Percentiles rank a stretch among this genome's conserved stretches.
Evolutionary conservation across 2,888 invertebrate genomes (phyloP).

Genomic region (Macrophya annulata): DNA sequence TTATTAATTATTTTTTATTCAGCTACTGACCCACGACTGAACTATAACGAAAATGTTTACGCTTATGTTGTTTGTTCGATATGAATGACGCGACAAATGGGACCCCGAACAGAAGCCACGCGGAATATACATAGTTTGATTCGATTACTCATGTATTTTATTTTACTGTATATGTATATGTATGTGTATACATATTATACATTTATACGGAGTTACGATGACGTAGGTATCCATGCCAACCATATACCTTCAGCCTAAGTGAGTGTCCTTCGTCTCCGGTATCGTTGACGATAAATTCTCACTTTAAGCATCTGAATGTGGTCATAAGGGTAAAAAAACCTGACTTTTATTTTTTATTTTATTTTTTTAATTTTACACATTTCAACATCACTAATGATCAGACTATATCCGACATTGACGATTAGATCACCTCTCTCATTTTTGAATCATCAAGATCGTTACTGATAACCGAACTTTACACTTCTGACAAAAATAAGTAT

Average conservation of each 20-base stretch:
- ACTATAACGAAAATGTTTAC: slow-evolving; percentile 46
- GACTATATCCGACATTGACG: not conserved
- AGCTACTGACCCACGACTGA: not conserved
- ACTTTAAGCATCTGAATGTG: not conserved
- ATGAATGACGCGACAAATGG: slow-evolving; percentile 65
- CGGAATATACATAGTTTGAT: not conserved
- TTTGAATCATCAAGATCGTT: not conserved
- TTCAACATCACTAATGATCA: not conserved
- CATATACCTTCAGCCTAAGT: not conserved
- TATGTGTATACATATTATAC: too few species aligned
- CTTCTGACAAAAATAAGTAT: not conserved
- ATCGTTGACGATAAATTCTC: not conserved
- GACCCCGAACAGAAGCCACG: slow-evolving; percentile 25
- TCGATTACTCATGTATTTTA: not conserved
- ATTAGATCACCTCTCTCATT: not conserved
- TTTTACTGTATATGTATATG: not conserved
- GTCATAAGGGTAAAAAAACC: not conserved
- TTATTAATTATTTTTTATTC: not conserved
- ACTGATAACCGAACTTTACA: not conserved
- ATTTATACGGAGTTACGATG: not conserved
- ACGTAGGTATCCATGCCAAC: slow-evolving; percentile 38
- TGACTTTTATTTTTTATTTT: too few species aligned
- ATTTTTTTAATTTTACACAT: too few species aligned
- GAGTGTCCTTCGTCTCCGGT: not conserved
- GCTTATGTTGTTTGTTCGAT: slow-evolving; percentile 73